These are phyloP conservation scores for Galago senegalensis DNA, from an alignment of 2,797 vertebrate genomes.

Conservation along the genomic window DNA sequence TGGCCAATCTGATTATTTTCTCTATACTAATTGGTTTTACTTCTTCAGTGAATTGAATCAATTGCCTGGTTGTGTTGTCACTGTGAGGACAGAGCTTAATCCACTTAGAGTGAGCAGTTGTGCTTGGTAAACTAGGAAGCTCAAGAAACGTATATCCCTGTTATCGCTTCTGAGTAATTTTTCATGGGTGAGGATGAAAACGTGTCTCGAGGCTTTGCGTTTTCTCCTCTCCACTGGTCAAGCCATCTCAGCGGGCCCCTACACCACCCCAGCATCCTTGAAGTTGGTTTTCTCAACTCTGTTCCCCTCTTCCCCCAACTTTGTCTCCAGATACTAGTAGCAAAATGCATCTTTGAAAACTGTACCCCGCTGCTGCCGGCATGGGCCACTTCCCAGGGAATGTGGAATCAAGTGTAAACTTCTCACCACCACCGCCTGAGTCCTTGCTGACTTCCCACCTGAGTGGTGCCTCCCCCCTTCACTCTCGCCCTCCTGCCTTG, in stretches of 20 bases:
- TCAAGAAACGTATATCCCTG: rapidly evolving
- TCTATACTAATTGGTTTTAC: constrained; percentile 79
- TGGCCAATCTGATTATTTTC: constrained; percentile 78
- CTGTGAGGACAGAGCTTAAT: constrained; percentile 32
- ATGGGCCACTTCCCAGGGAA: not conserved
- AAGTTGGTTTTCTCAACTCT: not conserved
- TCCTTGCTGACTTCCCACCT: too few species aligned
- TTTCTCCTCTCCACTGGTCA: not conserved
- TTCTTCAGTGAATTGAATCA: constrained; percentile 70
- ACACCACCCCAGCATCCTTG: not conserved
- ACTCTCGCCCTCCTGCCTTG: rapidly evolving
- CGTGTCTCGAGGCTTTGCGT: rapidly evolving
- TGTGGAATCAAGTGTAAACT: not conserved
- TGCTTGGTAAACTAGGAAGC: not conserved
- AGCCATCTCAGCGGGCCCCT: too few species aligned
- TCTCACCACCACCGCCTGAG: not conserved
- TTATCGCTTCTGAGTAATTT: not conserved
- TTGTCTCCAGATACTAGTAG: rapidly evolving
- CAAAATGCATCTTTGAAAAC: not conserved
- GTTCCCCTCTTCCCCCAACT: too few species aligned
- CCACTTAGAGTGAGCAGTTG: not conserved
- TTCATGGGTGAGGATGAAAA: not conserved
- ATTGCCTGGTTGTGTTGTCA: constrained; percentile 61
- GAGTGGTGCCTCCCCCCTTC: rapidly evolving
- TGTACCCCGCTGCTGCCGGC: too few species aligned